Conservation (phyloP, 2,888 invertebrate genomes). For the Drosophila fulvimacula region DNA sequence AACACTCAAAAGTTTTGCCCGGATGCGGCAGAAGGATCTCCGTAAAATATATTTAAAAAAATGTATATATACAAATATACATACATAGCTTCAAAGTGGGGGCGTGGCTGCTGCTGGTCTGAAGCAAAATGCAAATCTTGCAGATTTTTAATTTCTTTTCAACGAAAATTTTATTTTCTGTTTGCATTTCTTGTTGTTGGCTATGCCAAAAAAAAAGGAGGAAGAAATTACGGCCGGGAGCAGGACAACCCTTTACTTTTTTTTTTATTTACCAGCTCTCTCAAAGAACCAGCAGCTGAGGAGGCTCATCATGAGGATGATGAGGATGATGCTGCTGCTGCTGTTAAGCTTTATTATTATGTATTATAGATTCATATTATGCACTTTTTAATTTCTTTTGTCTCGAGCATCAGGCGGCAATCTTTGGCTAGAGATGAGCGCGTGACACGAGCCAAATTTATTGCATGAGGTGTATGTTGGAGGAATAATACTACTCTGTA, state of each 20-base stretch:
- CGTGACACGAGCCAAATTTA: conserved; percentile 2
- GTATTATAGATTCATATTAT: conserved; percentile 80
- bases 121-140: conserved; percentile 82
- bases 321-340: conserved; percentile 31
- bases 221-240: conserved; percentile 29
- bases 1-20: conserved; percentile 70
- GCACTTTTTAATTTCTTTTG: conserved; percentile 77
- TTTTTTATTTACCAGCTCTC: conserved; percentile 53
- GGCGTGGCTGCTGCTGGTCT: conserved; percentile 25
- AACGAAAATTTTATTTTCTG: conserved; percentile 77
- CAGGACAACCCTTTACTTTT: conserved; percentile 64
- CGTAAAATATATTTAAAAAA: conserved; percentile 7
- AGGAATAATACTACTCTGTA: too few relatives aligned
- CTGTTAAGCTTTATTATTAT: conserved; percentile 71
- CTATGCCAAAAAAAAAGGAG: conserved; percentile 29
- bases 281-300: conserved; percentile 35
- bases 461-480: too few relatives aligned
- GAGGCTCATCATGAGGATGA: conserved; percentile 32
- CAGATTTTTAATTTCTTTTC: conserved; percentile 82
- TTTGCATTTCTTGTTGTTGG: conserved; percentile 75
- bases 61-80: conserved; percentile 51
- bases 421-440: conserved; percentile 26
- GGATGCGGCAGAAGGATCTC: conserved; percentile 26
- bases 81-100: conserved; percentile 46
- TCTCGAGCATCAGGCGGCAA: conserved; percentile 42